Conservation (phyloP, 2,113 vertebrate genomes). For the Pandion haliaetus region DNA sequence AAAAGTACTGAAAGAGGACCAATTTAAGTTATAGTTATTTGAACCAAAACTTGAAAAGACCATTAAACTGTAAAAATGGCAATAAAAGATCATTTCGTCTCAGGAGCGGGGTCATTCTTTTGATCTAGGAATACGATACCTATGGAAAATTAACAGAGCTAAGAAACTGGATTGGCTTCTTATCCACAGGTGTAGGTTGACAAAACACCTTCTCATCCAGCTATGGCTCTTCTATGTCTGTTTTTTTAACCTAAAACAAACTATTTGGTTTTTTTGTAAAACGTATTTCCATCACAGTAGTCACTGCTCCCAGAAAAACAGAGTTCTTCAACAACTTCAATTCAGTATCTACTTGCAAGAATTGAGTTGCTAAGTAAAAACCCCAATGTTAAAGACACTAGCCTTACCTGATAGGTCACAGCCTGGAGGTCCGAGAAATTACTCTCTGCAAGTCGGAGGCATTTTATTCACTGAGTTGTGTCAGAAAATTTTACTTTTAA, state of each 20-base stretch:
- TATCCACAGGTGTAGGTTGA: rapidly evolving
- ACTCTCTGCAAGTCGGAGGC: not conserved
- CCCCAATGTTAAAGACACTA: not conserved
- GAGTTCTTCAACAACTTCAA: not conserved
- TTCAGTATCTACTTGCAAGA: not conserved
- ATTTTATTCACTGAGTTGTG: not conserved
- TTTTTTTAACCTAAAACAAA: not conserved
- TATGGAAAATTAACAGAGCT: not conserved
- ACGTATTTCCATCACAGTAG: not conserved
- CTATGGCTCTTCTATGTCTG: rapidly evolving
- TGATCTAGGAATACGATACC: not conserved
- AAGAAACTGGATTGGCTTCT: not conserved
- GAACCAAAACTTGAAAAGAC: not conserved
- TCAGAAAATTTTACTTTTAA: not conserved
- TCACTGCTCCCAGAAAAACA: not conserved
- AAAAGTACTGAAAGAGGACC: not conserved
- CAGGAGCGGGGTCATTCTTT: not conserved
- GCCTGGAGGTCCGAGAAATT: not conserved
- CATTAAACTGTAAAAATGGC: not conserved
- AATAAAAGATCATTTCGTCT: not conserved
- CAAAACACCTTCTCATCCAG: not conserved
- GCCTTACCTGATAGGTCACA: not conserved
- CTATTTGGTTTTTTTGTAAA: not conserved
- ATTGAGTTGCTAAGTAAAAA: not conserved
- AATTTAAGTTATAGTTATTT: not conserved